Base-by-base conservation (phyloP, 2,797 vertebrate species). In the Trematomus bernacchii region DNA sequence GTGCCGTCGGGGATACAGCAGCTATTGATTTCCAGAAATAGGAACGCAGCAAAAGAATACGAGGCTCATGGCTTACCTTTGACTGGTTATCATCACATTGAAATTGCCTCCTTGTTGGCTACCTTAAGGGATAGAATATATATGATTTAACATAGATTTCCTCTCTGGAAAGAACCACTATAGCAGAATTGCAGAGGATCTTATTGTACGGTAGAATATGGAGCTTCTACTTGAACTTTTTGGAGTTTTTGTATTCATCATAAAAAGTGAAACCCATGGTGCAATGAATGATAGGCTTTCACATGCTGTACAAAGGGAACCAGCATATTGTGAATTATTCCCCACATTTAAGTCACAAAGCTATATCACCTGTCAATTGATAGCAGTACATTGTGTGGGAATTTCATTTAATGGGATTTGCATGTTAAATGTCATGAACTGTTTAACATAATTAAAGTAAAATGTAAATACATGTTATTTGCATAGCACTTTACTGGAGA, bases 21-120 rank as follows among this genome's bases (percentile, higher is more conserved):
- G 46, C 51, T 66, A 76, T 75, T 66, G 75, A 78, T 85, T 86
- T 69, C 55, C 48, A 53, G 55, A 83, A 57, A 76, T 59, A 76
- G 51, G 54, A 86, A 54, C 21, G 30, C n/a, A 27, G 71, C 47
- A 76, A 73, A 82, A 80, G 27, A 66, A 79, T 54, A 69, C 44
- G 76, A 69, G 67, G 52, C 63, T 66, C 40, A 30, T 30, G 64
- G 69, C 71, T 86, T 76, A 72, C 69, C 60, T 61, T 33, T 57
- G 54, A 47, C 43, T 71, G 43, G 46, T 73, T 69, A 73, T 65
- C 43, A 21, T 57, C 43, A 70, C n/a, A 58, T 74, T 85, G 63
- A 78, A 6, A 72, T 62, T 68, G 18, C 48, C 63, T 65, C 19
- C 43, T 53, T 15, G 71, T 62, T 66, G 33, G 42, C 42, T 37